Evolutionary conservation across 2,888 invertebrate genomes (phyloP), one percentile per base, ranked within the genome.

Genomic region (Aporophyla nigra): DNA sequence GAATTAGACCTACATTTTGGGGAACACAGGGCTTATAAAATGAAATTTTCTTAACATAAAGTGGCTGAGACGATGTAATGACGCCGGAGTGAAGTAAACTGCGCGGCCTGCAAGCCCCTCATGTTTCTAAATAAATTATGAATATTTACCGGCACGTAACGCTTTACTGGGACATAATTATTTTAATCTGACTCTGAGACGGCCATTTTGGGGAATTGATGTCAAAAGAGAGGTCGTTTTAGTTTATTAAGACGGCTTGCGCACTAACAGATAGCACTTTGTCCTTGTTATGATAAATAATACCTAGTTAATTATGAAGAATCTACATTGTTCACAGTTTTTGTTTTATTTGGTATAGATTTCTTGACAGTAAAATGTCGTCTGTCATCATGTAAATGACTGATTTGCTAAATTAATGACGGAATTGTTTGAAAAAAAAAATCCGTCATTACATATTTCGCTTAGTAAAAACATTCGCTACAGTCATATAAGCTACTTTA

Each of bases 81-180:
- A 90, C 91, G 90, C 89, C 85, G 87, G 88, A 89, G 90, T 89
- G 88, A 88, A 90, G 92, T 90, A 92, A 93, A 91, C 92, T 89
- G 91, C 87, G 90, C 85, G 90, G 91, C 87, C 87, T 88, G 90
- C 90, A 88, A 87, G 92, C 80, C 93, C 94, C 94, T 94, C 93
- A 93, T 94, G 94, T 93, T 94, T 94, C 93, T 93, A 93, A 95
- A 95, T 95, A 95, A 95, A 95, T 95, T 94, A 95, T 95, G 94
- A 95, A 95, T 95, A 95, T 96, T 95, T 94, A 95, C 94, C 92
- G 92, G 92, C 92, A 94, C 92, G 92, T 93, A 92, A 94, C 92
- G 93, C 92, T 94, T 94, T 95, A 94, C 94, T 93, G 92, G 89
- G 93, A 93, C 93, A 92, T 93, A 93, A 95, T 95, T 95, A 95